Percentiles rank a stretch among this genome's conserved stretches.
Evolutionary conservation across 1,140 invertebrate species (phyloP).

Genomic region (Meloidogyne exigua): DNA sequence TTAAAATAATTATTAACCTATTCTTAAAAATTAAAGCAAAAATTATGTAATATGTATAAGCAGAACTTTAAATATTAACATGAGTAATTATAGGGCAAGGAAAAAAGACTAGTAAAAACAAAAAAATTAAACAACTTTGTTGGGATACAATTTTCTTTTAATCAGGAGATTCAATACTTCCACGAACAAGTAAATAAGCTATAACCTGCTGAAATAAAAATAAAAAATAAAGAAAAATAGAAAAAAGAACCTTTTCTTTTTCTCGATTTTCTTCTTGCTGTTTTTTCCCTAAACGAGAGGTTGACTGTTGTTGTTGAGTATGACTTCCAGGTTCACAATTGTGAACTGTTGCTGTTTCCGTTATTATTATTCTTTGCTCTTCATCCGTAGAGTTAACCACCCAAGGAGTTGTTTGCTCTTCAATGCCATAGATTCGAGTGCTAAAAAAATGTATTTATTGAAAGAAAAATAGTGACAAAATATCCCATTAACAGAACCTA

Average conservation of each 20-base stretch:
- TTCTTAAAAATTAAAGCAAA: background rate
- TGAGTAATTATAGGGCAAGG: background rate
- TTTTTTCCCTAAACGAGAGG: background rate
- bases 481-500: background rate
- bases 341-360: background rate
- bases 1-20: no score
- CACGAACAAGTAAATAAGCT: constrained; percentile 11
- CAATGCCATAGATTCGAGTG: background rate
- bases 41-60: background rate
- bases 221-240: background rate
- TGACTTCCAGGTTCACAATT: background rate
- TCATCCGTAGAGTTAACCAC: background rate
- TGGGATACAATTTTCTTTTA: background rate
- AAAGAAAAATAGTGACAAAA: no score
- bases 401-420: background rate
- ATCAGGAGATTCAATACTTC: constrained; percentile 34
- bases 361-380: background rate
- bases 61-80: background rate
- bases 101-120: background rate
- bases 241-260: constrained; percentile 2
- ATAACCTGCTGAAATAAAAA: background rate
- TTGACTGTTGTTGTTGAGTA: background rate
- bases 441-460: background rate
- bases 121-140: background rate
- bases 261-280: background rate